phyloP scores from a whole-genome alignment of 2,797 vertebrate species.

The Lindbergichthys nudifrons region DNA sequence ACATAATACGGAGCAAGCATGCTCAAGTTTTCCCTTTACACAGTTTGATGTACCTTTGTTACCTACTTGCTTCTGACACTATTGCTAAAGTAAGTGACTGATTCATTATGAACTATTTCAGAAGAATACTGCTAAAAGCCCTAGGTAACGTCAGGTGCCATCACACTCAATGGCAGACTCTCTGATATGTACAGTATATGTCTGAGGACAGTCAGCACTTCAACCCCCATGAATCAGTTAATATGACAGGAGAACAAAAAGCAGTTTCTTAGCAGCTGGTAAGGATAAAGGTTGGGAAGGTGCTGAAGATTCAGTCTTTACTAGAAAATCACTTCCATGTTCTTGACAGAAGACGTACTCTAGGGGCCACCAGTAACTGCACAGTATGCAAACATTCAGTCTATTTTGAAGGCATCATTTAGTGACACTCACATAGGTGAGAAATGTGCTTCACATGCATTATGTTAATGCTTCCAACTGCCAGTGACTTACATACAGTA shows the following conservation, averaged over 20 bases:
- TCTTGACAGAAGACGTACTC: background rate
- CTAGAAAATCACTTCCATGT: background rate
- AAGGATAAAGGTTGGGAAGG: background rate
- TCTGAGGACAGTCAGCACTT: slow-evolving; percentile 23
- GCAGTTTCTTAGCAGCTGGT: background rate
- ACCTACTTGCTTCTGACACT: background rate
- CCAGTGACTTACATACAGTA: background rate
- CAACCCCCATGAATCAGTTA: background rate
- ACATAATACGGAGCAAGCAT: background rate
- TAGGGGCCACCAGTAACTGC: background rate
- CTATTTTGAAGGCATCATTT: background rate
- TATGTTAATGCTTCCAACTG: background rate
- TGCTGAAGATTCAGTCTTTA: background rate
- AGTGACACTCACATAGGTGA: background rate
- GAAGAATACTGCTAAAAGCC: slow-evolving; percentile 5
- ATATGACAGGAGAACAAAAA: background rate
- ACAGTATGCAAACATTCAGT: background rate
- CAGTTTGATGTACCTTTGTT: background rate
- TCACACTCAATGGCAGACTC: slow-evolving; percentile 12
- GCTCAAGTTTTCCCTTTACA: background rate
- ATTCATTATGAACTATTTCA: slow-evolving; percentile 2
- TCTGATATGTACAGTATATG: slow-evolving; percentile 12
- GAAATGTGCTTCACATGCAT: background rate
- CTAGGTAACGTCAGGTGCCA: background rate
- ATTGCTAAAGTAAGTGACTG: background rate